phyloP scores from a whole-genome alignment of 2,888 invertebrate genomes.

The Aporophyla lueneburgensis region DNA sequence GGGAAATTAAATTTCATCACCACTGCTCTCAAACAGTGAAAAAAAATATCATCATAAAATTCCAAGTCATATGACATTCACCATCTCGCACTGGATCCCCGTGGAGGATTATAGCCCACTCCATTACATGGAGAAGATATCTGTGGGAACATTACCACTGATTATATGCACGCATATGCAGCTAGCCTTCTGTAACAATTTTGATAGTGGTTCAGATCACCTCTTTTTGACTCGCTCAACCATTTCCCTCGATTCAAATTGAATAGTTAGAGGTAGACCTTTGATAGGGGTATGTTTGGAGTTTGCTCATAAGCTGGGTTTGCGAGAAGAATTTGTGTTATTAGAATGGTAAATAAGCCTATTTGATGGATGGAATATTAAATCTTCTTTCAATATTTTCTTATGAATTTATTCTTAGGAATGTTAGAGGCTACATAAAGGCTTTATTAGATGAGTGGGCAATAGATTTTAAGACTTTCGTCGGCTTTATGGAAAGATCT shows the following conservation, averaged over 20 bases:
- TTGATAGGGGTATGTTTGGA: conserved; percentile 36
- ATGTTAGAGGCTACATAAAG: neutral
- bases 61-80: too few species aligned
- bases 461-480: neutral
- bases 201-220: neutral
- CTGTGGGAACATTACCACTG: neutral
- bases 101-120: neutral
- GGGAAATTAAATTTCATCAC: too few species aligned
- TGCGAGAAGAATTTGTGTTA: conserved; percentile 9
- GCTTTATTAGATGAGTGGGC: neutral
- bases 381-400: neutral
- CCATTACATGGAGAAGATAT: neutral
- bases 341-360: conserved; percentile 17
- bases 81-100: too few species aligned
- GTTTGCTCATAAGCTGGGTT: conserved; percentile 24
- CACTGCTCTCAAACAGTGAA: too few species aligned
- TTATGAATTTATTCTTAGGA: neutral
- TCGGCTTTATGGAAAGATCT: neutral
- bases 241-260: conserved; percentile 49
- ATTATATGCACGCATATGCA: neutral
- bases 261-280: conserved; percentile 52
- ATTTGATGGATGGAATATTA: conserved; percentile 12
- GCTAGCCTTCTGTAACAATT: neutral
- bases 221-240: conserved; percentile 46
- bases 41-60: too few species aligned